Percentiles rank a stretch among this genome's conserved stretches.
Conservation (phyloP, 2,888 invertebrate genomes). For the Stegana nigrithorax region DNA sequence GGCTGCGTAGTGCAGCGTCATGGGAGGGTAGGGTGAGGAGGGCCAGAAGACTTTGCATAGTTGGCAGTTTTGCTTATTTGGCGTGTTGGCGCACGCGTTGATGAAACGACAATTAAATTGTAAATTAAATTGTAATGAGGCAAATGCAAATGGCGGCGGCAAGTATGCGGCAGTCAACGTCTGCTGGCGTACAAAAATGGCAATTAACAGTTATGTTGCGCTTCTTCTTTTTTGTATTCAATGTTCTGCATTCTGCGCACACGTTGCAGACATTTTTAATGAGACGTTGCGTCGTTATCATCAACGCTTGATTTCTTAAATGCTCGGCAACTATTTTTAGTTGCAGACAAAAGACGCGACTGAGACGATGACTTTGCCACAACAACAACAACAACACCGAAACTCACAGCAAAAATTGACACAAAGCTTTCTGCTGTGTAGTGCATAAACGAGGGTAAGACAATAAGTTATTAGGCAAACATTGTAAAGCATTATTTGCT, state of each 20-base stretch:
- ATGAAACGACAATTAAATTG: slow-evolving; percentile 55
- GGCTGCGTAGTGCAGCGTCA: too few species aligned
- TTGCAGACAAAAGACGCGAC: slow-evolving; percentile 15
- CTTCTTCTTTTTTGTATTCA: not conserved
- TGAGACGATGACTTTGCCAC: slow-evolving; percentile 24
- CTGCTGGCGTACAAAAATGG: slow-evolving; percentile 40
- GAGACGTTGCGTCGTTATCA: slow-evolving; percentile 27
- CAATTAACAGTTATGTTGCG: slow-evolving; percentile 60
- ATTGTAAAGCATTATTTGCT: too few species aligned
- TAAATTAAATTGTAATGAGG: slow-evolving; percentile 64
- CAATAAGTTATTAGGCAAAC: not conserved
- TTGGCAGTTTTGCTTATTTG: slow-evolving; percentile 9
- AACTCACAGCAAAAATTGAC: not conserved
- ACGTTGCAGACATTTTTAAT: slow-evolving; percentile 51
- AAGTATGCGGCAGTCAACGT: not conserved
- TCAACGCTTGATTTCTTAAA: slow-evolving; percentile 23
- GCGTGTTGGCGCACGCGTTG: slow-evolving; percentile 3
- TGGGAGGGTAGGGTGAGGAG: too few species aligned
- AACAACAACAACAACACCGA: not conserved
- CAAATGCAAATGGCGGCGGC: slow-evolving; percentile 49
- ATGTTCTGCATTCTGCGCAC: slow-evolving; percentile 33
- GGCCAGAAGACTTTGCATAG: slow-evolving; percentile 10
- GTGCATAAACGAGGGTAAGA: not conserved
- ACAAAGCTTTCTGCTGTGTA: too few species aligned
- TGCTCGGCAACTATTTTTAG: slow-evolving; percentile 27